phyloP scores from a whole-genome alignment of 2,888 invertebrate genomes.

The Arctia plantaginis region DNA sequence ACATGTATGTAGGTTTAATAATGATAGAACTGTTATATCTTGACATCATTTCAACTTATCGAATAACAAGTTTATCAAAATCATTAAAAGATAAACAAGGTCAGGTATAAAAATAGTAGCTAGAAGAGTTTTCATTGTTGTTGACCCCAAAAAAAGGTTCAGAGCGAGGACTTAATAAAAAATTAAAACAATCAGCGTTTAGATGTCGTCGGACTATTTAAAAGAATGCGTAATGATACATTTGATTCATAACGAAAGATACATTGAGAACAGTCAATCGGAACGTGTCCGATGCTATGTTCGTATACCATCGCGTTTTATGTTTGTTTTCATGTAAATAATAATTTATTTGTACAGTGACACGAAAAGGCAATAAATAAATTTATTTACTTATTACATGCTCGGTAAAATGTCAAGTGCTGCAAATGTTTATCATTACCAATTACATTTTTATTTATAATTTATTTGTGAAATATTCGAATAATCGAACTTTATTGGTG shows the following conservation, averaged over 20 bases:
- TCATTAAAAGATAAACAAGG: conserved; percentile 4
- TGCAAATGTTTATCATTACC: neutral
- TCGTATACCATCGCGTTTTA: conserved; percentile 14
- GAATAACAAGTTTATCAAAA: neutral
- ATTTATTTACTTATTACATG: conserved; percentile 56
- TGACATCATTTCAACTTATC: conserved; percentile 3
- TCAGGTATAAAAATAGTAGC: neutral
- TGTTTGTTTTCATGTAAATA: neutral
- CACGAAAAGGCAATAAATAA: conserved; percentile 42
- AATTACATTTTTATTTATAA: neutral
- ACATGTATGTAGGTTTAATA: neutral
- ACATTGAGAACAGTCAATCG: conserved; percentile 28
- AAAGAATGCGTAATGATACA: conserved; percentile 33
- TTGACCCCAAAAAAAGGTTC: conserved; percentile 5
- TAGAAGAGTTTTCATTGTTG: neutral
- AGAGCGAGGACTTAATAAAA: conserved; percentile 6
- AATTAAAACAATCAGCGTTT: conserved; percentile 10
- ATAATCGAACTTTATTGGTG: neutral
- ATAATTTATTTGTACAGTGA: neutral
- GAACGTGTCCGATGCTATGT: conserved; percentile 33
- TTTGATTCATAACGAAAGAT: conserved; percentile 35
- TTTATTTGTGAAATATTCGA: neutral
- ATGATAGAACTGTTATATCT: neutral
- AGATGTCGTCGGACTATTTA: conserved; percentile 38
- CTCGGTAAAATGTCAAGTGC: conserved; percentile 52